Base-by-base conservation (phyloP, 2,797 vertebrate genomes). In the Kryptopterus vitreolus region DNA sequence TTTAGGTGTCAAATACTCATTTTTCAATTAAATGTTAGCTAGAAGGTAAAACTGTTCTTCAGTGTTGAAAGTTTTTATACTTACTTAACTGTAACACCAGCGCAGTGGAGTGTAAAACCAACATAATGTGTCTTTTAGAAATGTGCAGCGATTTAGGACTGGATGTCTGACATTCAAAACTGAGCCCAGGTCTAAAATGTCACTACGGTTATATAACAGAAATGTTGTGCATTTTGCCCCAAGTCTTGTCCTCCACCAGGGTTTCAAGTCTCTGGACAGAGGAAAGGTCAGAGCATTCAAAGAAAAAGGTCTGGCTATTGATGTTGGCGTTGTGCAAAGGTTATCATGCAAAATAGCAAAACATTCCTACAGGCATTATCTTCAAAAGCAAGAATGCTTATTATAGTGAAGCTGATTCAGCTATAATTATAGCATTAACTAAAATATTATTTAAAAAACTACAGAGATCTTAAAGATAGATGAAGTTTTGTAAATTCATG, bases 281-380 rank as follows among this genome's bases (percentile, higher is more conserved):
- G 38, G 77, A 82, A 93, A 92, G 91, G 89, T 92, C 91, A 87
- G 33, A 63, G 78, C 85, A 86, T 90, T 87, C 80, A 87, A 86
- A 86, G 86, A 84, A 83, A 84, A 73, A 88, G 82, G 76, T 82
- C 81, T 82, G 79, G 72, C 73, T 68, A 38, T 66, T 59, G 58
- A 43, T 9, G 24, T 48, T 69, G 70, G 52, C 84, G 24, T 81
- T 66, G 31, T 15, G 70, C 24, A 86, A 90, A 89, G 85, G 89
- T 87, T 87, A 86, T 46, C 46, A 79, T 15, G 38, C 18, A 69
- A 66, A 87, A 83, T 24, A 77, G 58, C 3, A 81, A 70, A 79
- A 68, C 65, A 76, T 77, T 75, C 31, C 29, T 73, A 69, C 38
- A 46, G 35, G 85, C 43, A 73, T 76, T 69, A 71, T 55, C 7